Percentiles rank a stretch among this genome's conserved stretches.
Evolutionary conservation across 2,797 vertebrate genomes (phyloP).

Genomic region (Danio aesculapii): DNA sequence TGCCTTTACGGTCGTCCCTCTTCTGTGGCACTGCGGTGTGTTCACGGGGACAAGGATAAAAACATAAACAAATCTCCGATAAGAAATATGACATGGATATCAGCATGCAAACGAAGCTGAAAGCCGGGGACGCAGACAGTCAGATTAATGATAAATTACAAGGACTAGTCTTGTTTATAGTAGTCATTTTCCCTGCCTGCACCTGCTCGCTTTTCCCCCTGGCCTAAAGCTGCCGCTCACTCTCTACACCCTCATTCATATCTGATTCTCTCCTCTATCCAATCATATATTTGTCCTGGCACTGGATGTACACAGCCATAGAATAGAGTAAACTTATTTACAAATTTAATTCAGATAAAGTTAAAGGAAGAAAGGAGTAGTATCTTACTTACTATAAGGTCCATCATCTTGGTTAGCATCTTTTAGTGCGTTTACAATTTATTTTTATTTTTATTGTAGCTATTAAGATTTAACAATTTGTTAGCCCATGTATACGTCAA

Average conservation of each 20-base stretch:
- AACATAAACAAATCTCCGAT: conserved; percentile 84
- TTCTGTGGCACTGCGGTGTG: conserved; percentile 71
- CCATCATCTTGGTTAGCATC: too few relatives aligned
- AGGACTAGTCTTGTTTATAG: conserved; percentile 82
- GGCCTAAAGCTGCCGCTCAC: conserved; percentile 74
- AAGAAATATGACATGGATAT: conserved; percentile 86
- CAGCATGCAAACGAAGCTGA: conserved; percentile 83
- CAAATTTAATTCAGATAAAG: conserved; percentile 50
- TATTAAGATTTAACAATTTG: too few relatives aligned
- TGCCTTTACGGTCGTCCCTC: conserved; percentile 12
- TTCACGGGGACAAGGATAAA: conserved; percentile 81
- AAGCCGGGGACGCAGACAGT: conserved; percentile 76
- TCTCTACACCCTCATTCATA: conserved; percentile 8
- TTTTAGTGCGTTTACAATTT: too few relatives aligned
- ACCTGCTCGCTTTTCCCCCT: conserved; percentile 83
- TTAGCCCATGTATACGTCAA: too few relatives aligned
- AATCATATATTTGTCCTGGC: conserved; percentile 26
- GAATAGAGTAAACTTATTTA: conserved; percentile 62
- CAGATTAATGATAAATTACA: conserved; percentile 88
- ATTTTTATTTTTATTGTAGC: too few relatives aligned
- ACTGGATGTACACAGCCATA: conserved; percentile 59
- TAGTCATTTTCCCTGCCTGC: conserved; percentile 80
- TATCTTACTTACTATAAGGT: background rate
- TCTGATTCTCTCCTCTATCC: conserved; percentile 36
- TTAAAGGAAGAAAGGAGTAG: background rate